These are phyloP conservation scores for Neolamprologus tretocephalus DNA, from an alignment of 2,113 vertebrate species.

Conservation along the genomic window DNA sequence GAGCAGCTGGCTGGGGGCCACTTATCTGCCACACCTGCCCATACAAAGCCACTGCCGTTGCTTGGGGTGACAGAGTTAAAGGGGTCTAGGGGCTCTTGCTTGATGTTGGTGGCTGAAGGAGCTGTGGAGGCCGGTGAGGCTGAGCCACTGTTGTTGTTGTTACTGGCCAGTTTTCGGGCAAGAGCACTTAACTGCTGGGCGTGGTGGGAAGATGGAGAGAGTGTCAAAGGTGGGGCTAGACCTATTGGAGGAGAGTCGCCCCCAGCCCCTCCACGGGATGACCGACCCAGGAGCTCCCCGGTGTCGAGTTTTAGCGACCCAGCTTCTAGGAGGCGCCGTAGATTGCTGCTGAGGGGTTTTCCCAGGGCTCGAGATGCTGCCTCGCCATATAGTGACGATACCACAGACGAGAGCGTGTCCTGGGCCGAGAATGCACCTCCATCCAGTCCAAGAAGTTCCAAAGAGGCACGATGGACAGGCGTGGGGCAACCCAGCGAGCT, in stretches of 20 bases:
- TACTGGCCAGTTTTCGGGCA: conserved; percentile 90
- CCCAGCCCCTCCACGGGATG: conserved; percentile 72
- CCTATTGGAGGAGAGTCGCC: conserved; percentile 79
- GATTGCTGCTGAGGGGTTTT: conserved; percentile 93
- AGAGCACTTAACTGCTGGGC: conserved; percentile 95
- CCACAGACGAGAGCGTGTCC: conserved; percentile 86
- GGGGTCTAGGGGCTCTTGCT: conserved; percentile 72
- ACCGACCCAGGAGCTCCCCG: conserved; percentile 63
- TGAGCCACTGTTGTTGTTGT: conserved; percentile 58
- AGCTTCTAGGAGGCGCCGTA: conserved; percentile 89
- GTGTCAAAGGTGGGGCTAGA: conserved; percentile 76
- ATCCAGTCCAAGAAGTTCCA: conserved; percentile 84
- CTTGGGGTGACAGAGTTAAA: conserved; percentile 73
- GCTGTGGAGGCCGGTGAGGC: conserved; percentile 69
- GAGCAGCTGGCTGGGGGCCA: conserved; percentile 86
- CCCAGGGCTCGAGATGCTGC: conserved; percentile 80
- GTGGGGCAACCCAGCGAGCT: conserved; percentile 90
- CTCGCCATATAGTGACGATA: conserved; percentile 85
- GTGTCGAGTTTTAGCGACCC: conserved; percentile 87
- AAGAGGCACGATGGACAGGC: conserved; percentile 81
- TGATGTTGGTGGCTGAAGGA: conserved; percentile 61
- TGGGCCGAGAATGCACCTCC: conserved; percentile 76
- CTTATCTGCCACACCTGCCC: conserved; percentile 87
- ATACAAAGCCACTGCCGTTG: conserved; percentile 85
- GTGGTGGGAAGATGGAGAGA: conserved; percentile 89